phyloP scores from a whole-genome alignment of 2,888 invertebrate species.

The Mamestra brassicae region DNA sequence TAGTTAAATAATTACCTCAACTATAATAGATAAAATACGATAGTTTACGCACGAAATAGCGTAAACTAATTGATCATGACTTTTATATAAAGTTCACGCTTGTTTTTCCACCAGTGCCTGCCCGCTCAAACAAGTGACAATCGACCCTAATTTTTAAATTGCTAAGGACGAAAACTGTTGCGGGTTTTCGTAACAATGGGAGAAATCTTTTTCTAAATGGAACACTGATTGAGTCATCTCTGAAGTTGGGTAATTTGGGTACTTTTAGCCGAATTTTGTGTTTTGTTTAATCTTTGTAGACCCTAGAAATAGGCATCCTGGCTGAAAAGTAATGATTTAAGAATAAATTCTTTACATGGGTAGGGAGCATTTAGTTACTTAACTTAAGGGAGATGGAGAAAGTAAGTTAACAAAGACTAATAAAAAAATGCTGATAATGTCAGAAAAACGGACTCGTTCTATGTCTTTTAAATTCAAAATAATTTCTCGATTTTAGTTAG shows the following conservation, averaged over 20 bases:
- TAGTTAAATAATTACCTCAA: neutral
- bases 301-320: neutral
- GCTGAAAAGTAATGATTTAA: too few relatives aligned
- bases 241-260: neutral
- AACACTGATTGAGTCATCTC: constrained; percentile 21
- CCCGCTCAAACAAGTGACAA: constrained; percentile 27
- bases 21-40: neutral
- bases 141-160: constrained; percentile 43
- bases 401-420: too few relatives aligned
- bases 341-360: too few relatives aligned
- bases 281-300: neutral
- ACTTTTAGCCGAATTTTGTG: neutral
- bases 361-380: too few relatives aligned
- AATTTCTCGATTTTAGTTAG: neutral
- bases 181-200: constrained; percentile 12
- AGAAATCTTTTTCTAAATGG: constrained; percentile 16
- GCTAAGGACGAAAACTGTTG: constrained; percentile 19
- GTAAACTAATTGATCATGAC: constrained; percentile 11
- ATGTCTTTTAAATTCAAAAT: neutral
- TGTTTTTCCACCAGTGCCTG: neutral
- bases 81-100: constrained; percentile 10
- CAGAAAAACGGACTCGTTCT: too few relatives aligned
- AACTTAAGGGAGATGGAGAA: too few relatives aligned
- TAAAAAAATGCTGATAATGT: too few relatives aligned
- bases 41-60: neutral